These are phyloP conservation scores for Myotis yumanensis DNA, from an alignment of 2,113 vertebrate genomes.

Conservation along the genomic window DNA sequence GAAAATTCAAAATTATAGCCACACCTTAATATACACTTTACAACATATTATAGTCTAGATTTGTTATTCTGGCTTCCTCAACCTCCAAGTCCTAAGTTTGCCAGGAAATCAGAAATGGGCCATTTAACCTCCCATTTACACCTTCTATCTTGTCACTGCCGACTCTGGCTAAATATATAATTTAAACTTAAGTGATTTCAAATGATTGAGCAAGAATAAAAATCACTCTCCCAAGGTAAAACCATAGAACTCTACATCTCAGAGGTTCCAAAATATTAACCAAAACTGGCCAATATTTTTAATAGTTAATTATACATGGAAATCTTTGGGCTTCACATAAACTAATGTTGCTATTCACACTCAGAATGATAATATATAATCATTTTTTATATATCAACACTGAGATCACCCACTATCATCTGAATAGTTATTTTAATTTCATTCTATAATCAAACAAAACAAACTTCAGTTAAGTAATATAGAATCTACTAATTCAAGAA, in stretches of 20 bases:
- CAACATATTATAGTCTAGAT: neutral
- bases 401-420: neutral
- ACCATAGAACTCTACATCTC: neutral
- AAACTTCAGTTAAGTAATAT: constrained; percentile 17
- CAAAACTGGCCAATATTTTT: constrained; percentile 24
- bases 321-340: neutral
- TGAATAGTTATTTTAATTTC: constrained; percentile 24
- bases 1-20: constrained; percentile 27
- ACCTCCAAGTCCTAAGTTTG: constrained; percentile 23
- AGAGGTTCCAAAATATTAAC: neutral
- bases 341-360: neutral
- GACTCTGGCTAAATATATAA: neutral
- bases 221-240: neutral
- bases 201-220: constrained; percentile 6
- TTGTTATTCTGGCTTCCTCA: neutral
- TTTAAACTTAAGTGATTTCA: constrained; percentile 50
- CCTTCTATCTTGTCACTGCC: constrained; percentile 5
- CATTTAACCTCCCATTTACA: constrained; percentile 17
- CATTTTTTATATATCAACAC: neutral
- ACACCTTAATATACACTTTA: neutral
- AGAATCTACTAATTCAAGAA: constrained; percentile 1
- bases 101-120: constrained; percentile 20
- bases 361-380: neutral
- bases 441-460: constrained; percentile 45
- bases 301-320: constrained; percentile 35